Base-by-base conservation (phyloP, 2,113 vertebrate species). In the Salvator merianae region DNA sequence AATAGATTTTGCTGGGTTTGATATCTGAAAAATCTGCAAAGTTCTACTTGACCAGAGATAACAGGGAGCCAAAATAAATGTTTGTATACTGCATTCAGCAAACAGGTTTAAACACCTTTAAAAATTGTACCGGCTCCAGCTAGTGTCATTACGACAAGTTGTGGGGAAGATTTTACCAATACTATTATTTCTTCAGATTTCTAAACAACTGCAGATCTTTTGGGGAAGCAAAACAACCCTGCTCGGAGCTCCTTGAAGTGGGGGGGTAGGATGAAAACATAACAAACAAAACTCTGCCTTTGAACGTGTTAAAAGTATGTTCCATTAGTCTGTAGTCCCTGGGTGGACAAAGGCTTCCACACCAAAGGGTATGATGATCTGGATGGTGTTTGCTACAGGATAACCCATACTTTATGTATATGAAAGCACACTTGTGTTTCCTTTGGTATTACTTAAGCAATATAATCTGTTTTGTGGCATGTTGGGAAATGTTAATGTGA, bases 21-120 rank as follows among this genome's bases (percentile, higher is more conserved):
- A 7, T 75, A 43, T 79, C 79, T 79, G 30, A 84, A n/a, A 71
- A 28, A 62, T 13, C 30, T 78, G 66, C 50, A 71, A 71, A 78
- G 8, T 59, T 7, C 22, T 43, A 18, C 47, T 84, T 62, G 34
- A 28, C 36, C 77, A 71, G 76, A 78, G 53, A 26, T 16, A 4
- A 14, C 12, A 43, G 20, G 3, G 34, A 9, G 26, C 16, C 20
- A n/a, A 72, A 50, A 65, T 8, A 74, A 47, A 28, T 43, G 9
- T 50, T 18, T 10, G 28, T 43, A 16, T 18, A 30, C 43, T 36
- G 55, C 10, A 22, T 26, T 59, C 26, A 70, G 36, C 6, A 38
- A 34, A 43, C 28, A 9, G 14, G n/a, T 69, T 68, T 34, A 28
- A 69, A 28, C 40, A 32, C 9, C 6, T 20, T 5, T 7, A 16